A percentile compares a stretch with the other conserved stretches of the same genome.
phyloP scores from a whole-genome alignment of 2,888 invertebrate genomes.

The Kryphioiulus occultus region DNA sequence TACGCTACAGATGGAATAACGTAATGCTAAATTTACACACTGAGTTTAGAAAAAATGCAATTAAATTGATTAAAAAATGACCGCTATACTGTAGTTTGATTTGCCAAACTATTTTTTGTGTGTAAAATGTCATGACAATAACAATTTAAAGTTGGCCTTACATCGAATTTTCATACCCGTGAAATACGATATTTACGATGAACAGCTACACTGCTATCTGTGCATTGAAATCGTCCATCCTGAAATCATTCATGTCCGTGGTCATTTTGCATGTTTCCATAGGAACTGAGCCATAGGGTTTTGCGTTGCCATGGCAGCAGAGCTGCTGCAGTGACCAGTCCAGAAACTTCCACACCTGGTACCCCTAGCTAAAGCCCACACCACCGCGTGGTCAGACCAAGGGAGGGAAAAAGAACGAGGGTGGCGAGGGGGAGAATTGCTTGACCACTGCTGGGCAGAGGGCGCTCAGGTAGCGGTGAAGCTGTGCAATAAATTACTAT shows the following conservation, averaged over 20 bases:
- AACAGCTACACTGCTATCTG: no score
- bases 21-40: no score
- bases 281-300: conserved; percentile 39
- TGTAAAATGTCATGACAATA: no score
- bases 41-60: no score
- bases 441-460: not conserved
- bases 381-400: not conserved
- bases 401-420: not conserved
- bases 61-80: no score
- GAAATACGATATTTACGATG: no score
- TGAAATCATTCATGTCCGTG: conserved; percentile 32
- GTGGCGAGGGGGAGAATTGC: not conserved
- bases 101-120: no score
- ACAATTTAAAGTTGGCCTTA: no score
- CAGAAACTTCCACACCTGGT: conserved; percentile 37
- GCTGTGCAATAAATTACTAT: not conserved
- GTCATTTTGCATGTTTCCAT: conserved; percentile 48
- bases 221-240: not conserved
- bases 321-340: conserved; percentile 44
- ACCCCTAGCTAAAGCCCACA: not conserved
- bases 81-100: no score
- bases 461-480: conserved; percentile 12
- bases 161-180: no score
- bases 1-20: no score
- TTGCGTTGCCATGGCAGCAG: conserved; percentile 44